phyloP scores from a whole-genome alignment of 1,140 invertebrate species.

The Drosophila athabasca region DNA sequence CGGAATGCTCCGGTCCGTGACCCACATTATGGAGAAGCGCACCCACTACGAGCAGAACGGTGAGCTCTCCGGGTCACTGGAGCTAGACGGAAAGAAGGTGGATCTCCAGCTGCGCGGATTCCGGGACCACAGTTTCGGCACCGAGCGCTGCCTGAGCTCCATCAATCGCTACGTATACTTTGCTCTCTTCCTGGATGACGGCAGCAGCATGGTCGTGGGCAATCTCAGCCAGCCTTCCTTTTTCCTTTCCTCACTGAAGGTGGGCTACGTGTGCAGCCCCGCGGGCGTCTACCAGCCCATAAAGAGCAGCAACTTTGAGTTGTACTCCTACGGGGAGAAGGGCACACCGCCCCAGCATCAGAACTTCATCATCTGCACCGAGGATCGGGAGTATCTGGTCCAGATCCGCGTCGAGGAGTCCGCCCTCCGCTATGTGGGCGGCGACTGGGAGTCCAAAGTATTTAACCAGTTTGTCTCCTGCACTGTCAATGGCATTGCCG shows the following conservation, averaged over 20 bases:
- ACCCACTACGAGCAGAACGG: constrained; percentile 77
- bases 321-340: constrained; percentile 78
- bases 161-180: constrained; percentile 82
- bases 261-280: constrained; percentile 68
- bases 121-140: constrained; percentile 77
- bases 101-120: constrained; percentile 43
- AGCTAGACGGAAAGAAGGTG: constrained; percentile 4
- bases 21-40: constrained; percentile 64
- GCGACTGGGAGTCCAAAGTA: constrained; percentile 79
- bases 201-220: constrained; percentile 75
- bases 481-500: constrained; percentile 69
- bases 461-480: constrained; percentile 78
- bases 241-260: constrained; percentile 75
- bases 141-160: constrained; percentile 76
- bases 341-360: constrained; percentile 72
- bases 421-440: constrained; percentile 68
- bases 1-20: constrained; percentile 56
- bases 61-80: constrained; percentile 34
- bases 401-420: constrained; percentile 65
- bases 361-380: constrained; percentile 74
- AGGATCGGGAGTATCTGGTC: constrained; percentile 58
- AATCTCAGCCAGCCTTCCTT: constrained; percentile 79
- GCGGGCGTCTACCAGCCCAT: constrained; percentile 65
- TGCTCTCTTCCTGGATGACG: constrained; percentile 72
- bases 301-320: constrained; percentile 72